Base-by-base conservation (phyloP, 2,797 vertebrate species). In the Scyliorhinus canicula region DNA sequence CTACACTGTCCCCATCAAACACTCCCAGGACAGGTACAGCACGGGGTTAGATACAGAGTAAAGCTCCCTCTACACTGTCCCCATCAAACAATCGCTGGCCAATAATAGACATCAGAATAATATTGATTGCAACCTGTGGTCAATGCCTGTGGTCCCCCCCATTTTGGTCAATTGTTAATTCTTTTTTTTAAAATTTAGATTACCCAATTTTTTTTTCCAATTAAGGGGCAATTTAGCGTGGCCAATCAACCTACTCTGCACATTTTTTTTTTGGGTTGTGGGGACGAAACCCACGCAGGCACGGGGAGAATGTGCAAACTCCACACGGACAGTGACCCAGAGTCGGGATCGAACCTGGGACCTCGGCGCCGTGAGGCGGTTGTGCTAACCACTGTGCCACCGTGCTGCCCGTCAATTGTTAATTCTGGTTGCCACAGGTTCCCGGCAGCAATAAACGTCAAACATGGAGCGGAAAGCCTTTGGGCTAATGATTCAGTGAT, bases 1-100 rank as follows among this genome's bases (percentile, higher is more conserved):
- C 74, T 77, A 40, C 74, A 77, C 74, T 77, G 74, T 77, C 74
- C 65, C 74, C 74, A 77, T 77, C 35, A 77, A 77, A 77, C 74
- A 77, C 35, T n/a, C 74, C 74, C 74, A 79, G n/a, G n/a, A n/a
- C 12, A 79, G 74, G n/a, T 16, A 79, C 74, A 79, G 71, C 71
- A n/a, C 71, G 0, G 12, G 74, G 11, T 40, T 60, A 60, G 57
- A 60, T 60, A 60, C 57, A 60, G 57, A 60, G 57, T 11, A 60
- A 60, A 60, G 7, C 57, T 60, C 57, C 57, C 57, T 60, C 57
- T 60, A 11, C 57, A 60, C 74, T 40, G n/a, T 79, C 74, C 67
- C 74, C 74, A 79, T 79, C 74, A 79, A 40, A 79, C 74, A 79
- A 35, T 40, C 74, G 35, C 35, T 0, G 77, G 77, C 6, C 77